Conservation (phyloP, 2,113 vertebrate species). For the Uropsilus gracilis region DNA sequence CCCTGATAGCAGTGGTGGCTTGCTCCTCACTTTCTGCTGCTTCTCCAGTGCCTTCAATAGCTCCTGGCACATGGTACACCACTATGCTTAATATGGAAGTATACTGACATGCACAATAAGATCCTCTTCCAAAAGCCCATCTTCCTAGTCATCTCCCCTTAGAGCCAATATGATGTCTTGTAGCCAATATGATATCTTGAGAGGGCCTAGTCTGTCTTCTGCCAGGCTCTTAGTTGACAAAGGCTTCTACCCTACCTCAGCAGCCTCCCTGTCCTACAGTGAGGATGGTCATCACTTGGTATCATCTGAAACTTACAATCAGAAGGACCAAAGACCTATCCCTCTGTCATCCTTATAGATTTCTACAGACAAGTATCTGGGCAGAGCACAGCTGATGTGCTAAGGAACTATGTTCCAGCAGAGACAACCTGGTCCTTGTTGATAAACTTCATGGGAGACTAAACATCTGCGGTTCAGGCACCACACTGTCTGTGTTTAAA, state of each 20-base stretch:
- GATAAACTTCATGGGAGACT: not conserved
- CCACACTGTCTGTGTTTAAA: not conserved
- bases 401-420: not conserved
- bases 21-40: no score
- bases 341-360: not conserved
- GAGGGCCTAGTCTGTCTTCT: not conserved
- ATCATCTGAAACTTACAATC: not conserved
- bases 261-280: not conserved
- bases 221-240: not conserved
- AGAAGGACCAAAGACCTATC: not conserved
- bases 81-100: not conserved
- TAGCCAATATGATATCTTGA: no score
- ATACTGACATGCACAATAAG: not conserved
- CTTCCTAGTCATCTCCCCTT: not conserved
- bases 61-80: no score
- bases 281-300: not conserved
- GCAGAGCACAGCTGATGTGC: not conserved
- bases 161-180: not conserved
- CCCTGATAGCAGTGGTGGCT: no score
- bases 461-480: not conserved
- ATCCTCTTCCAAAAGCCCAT: not conserved
- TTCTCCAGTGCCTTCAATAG: no score
- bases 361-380: no score
- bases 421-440: rapidly evolving
- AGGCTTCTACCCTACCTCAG: not conserved